A percentile compares a stretch with the other conserved stretches of the same genome.
These are phyloP conservation scores for Hipposideros larvatus DNA, from an alignment of 2,797 vertebrate species.

Conservation along the genomic window DNA sequence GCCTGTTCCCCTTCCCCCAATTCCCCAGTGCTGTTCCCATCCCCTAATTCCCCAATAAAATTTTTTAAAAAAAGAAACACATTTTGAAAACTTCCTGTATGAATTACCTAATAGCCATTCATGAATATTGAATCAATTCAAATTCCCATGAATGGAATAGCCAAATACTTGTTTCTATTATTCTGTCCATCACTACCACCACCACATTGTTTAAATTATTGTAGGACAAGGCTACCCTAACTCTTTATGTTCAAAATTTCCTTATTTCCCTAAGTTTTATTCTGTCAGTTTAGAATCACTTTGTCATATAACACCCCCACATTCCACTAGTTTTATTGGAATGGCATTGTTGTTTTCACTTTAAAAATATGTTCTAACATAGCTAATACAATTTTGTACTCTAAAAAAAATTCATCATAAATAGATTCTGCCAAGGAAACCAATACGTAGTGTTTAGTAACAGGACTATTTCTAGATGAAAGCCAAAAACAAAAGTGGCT, in stretches of 20 bases:
- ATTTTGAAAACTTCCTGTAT: not conserved
- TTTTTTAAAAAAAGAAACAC: not conserved
- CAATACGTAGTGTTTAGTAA: conserved; percentile 33
- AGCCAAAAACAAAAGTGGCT: not conserved
- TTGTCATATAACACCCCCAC: not conserved
- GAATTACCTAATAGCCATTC: not conserved
- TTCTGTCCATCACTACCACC: not conserved
- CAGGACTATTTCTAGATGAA: conserved; percentile 45
- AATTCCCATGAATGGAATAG: not conserved
- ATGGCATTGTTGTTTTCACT: conserved; percentile 34
- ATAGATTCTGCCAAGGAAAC: conserved; percentile 39
- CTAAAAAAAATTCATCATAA: conserved; percentile 37
- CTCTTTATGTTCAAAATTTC: not conserved
- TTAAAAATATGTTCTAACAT: conserved; percentile 44
- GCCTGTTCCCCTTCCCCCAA: too few species aligned
- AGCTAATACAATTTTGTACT: not conserved
- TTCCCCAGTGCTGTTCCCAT: too few species aligned
- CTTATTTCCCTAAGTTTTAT: not conserved
- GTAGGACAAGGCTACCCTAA: not conserved
- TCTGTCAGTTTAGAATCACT: conserved; percentile 43
- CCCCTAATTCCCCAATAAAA: too few species aligned
- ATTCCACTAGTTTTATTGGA: conserved; percentile 13
- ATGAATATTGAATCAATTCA: not conserved
- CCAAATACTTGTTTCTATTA: not conserved
- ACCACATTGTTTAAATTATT: not conserved